Conservation (phyloP, 2,113 vertebrate species). For the Candoia aspera region DNA sequence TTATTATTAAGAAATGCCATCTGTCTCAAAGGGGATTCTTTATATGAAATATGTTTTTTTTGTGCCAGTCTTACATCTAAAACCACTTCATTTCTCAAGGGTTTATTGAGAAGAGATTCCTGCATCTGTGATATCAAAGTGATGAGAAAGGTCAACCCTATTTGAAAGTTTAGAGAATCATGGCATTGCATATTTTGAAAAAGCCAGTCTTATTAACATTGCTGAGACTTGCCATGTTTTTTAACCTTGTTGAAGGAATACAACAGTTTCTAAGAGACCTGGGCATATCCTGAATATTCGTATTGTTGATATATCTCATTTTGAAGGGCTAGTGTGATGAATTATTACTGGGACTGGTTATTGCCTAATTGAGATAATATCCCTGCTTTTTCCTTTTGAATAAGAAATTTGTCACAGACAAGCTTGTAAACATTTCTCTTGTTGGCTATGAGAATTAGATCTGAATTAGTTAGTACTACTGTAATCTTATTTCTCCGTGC, state of each 20-base stretch:
- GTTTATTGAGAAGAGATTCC: neutral
- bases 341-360: neutral
- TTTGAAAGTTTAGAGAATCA: neutral
- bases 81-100: neutral
- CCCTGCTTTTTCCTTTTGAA: neutral
- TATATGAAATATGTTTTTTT: neutral
- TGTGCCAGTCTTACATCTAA: neutral
- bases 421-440: neutral
- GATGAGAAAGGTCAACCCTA: neutral
- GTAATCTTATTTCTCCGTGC: neutral
- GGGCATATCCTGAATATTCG: neutral
- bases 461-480: neutral
- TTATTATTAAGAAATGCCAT: neutral
- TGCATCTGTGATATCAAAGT: neutral
- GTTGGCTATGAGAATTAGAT: neutral
- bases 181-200: neutral
- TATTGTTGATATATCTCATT: neutral
- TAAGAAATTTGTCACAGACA: neutral
- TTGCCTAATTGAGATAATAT: neutral
- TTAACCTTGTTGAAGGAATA: neutral
- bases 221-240: neutral
- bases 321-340: neutral
- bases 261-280: neutral
- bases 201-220: neutral
- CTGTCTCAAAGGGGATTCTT: neutral